Evolutionary conservation across 2,113 vertebrate genomes (phyloP), one percentile per base, ranked within the genome.

Genomic region (Henicopernis longicauda): DNA sequence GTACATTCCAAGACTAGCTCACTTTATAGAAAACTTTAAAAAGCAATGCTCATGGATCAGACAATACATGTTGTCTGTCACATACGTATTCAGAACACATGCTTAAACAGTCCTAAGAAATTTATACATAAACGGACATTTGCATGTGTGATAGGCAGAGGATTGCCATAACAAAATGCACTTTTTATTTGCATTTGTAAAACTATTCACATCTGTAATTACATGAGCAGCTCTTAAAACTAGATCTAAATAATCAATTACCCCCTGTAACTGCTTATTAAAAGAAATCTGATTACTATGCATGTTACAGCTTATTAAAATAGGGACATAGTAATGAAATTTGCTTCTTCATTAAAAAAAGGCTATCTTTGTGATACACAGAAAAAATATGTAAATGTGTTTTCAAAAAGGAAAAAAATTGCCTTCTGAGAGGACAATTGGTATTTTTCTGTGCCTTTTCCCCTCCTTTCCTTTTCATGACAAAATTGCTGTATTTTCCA

Each of bases 401-500:
- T 61, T 89, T 80, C 8, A 78, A 65, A 84, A 49, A 40, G 1
- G 1, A 67, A 50, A n/a, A 15, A 66, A 34, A 65, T 3, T 26
- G 0, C 1, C 1, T 65, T 67, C 22, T 34, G 0, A 47, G 20
- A 5, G 7, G 5, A 36, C 3, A 42, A 7, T 7, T 25, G 2
- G 1, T 18, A 52, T 57, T 74, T 74, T 81, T 47, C 10, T 52
- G 4, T 61, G 42, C 7, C 7, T 78, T 82, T 70, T 77, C 25
- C 19, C 7, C 74, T 94, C 22, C 11, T 62, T 74, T 79, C 11
- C 13, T 1, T 86, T 74, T 89, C 27, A n/a, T 44, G 8, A 92
- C 1, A 77, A 93, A 84, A 84, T 36, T 40, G 1, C 1, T n/a
- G 3, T 29, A 55, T 57, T 93, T 83, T 32, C 9, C 4, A 54